A percentile compares a stretch with the other conserved stretches of the same genome.
These are phyloP conservation scores for Coelopa frigida DNA, from an alignment of 1,140 invertebrate genomes.

Conservation along the genomic window DNA sequence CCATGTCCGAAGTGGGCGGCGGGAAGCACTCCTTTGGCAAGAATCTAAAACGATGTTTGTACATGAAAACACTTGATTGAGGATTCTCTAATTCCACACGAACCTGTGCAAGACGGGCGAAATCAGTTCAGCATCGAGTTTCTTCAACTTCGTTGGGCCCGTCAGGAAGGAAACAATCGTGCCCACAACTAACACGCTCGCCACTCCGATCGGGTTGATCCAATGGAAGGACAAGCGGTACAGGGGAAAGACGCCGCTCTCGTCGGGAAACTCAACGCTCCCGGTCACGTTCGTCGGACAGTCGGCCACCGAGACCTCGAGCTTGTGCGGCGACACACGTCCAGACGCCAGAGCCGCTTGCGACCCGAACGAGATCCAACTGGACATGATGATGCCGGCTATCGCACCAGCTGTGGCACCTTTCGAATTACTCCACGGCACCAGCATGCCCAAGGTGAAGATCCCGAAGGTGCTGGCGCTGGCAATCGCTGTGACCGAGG, in stretches of 20 bases:
- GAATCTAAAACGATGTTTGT: constrained; percentile 18
- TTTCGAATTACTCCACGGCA: constrained; percentile 71
- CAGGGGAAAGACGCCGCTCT: constrained; percentile 56
- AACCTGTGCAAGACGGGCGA: constrained; percentile 53
- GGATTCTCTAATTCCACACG: constrained; percentile 1
- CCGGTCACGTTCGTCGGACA: constrained; percentile 35
- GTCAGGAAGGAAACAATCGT: constrained; percentile 60
- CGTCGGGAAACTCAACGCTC: constrained; percentile 40
- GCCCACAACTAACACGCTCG: constrained; percentile 58
- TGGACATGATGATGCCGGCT: constrained; percentile 51
- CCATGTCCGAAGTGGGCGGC: not conserved
- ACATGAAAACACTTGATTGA: not conserved
- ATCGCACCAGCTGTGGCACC: constrained; percentile 54
- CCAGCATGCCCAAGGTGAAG: constrained; percentile 77
- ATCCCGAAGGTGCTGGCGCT: constrained; percentile 77
- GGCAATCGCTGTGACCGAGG: constrained; percentile 72
- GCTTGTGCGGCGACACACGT: constrained; percentile 42
- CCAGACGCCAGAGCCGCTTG: constrained; percentile 46
- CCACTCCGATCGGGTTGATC: constrained; percentile 63
- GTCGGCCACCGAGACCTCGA: constrained; percentile 41
- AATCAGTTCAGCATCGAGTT: constrained; percentile 54
- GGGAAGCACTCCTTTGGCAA: constrained; percentile 38
- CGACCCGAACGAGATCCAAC: constrained; percentile 52
- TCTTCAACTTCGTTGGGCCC: constrained; percentile 51
- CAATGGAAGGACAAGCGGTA: constrained; percentile 69